These are phyloP conservation scores for Brenthis hecate DNA, from an alignment of 2,888 invertebrate species.

Conservation along the genomic window DNA sequence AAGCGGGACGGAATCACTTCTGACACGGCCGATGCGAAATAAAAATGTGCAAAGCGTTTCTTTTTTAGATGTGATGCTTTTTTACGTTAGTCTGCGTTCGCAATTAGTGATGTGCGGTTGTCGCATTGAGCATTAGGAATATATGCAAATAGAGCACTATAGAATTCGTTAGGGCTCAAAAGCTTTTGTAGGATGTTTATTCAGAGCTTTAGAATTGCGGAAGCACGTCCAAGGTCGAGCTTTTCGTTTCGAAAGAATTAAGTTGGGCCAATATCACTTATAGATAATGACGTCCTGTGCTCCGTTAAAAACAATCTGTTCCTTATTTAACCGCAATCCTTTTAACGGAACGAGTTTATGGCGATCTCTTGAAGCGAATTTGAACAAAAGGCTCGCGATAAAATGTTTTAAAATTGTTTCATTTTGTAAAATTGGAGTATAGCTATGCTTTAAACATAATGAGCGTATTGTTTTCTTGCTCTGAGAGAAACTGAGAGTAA, in stretches of 20 bases:
- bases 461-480: slow-evolving; percentile 43
- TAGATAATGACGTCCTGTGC: slow-evolving; percentile 48
- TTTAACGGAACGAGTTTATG: slow-evolving; percentile 64
- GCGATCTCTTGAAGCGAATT: slow-evolving; percentile 56
- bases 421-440: slow-evolving; percentile 45
- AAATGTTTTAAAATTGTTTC: slow-evolving; percentile 63
- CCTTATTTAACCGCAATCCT: slow-evolving; percentile 63
- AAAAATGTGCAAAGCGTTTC: slow-evolving; percentile 80
- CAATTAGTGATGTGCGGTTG: slow-evolving; percentile 80
- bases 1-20: slow-evolving; percentile 72
- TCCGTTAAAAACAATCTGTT: slow-evolving; percentile 52
- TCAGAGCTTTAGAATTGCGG: slow-evolving; percentile 57
- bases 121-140: slow-evolving; percentile 70
- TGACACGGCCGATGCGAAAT: slow-evolving; percentile 76
- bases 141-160: slow-evolving; percentile 63
- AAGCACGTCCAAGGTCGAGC: slow-evolving; percentile 65
- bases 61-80: slow-evolving; percentile 80
- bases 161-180: slow-evolving; percentile 50
- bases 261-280: slow-evolving; percentile 38
- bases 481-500: slow-evolving; percentile 37
- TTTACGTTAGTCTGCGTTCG: slow-evolving; percentile 81
- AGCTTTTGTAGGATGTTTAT: slow-evolving; percentile 56
- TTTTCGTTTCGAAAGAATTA: slow-evolving; percentile 46
- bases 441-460: slow-evolving; percentile 42
- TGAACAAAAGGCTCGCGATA: slow-evolving; percentile 59